Evolutionary conservation across 2,888 invertebrate species (phyloP).

Genomic region (Nephrotoma guestfalica): DNA sequence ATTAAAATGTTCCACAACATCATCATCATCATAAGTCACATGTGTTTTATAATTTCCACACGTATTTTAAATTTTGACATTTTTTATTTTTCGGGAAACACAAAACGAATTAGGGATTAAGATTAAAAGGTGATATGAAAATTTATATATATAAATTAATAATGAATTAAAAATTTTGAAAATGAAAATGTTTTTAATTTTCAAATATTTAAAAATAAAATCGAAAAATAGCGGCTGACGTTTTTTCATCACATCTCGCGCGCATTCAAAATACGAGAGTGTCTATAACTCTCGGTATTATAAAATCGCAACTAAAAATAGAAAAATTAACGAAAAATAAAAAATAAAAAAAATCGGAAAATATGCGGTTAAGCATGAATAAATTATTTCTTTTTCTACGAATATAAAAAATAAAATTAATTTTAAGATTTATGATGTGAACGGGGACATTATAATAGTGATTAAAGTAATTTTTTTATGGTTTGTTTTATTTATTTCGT

Average conservation of each 20-base stretch:
- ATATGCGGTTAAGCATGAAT: neutral
- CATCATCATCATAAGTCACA: too few species aligned
- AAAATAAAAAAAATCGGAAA: neutral
- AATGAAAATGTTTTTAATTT: neutral
- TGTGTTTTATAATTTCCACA: too few species aligned
- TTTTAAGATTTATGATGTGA: neutral
- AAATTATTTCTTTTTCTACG: neutral
- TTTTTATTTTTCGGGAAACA: too few species aligned
- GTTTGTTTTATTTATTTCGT: neutral
- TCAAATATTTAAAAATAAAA: neutral
- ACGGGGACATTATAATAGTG: neutral
- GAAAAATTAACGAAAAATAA: neutral
- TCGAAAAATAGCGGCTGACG: neutral
- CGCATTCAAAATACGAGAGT: neutral
- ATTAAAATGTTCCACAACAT: too few species aligned
- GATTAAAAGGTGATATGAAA: neutral
- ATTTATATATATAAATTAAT: neutral
- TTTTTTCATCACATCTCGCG: neutral
- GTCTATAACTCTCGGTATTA: neutral
- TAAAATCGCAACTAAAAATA: neutral
- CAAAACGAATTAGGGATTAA: neutral
- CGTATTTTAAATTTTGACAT: too few species aligned
- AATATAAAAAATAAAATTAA: neutral
- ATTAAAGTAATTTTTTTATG: neutral
- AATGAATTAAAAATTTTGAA: neutral